Conservation (phyloP, 2,888 invertebrate species). For the Drosophila formosana region DNA sequence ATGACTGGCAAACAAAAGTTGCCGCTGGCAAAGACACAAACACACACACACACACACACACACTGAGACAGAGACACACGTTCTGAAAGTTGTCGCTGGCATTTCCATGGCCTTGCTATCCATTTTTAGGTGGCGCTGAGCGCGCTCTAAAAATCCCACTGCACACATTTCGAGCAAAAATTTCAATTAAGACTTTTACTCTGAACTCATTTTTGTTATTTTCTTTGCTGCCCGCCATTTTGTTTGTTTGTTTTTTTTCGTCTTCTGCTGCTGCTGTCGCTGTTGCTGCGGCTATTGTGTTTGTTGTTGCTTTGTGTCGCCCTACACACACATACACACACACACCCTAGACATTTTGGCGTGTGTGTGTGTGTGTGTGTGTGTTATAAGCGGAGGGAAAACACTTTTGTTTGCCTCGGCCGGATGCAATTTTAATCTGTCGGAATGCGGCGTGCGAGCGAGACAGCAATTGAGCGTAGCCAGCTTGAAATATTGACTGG, state of each 20-base stretch:
- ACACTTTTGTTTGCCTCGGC: slow-evolving; percentile 73
- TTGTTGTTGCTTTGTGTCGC: slow-evolving; percentile 48
- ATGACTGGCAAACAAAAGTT: slow-evolving; percentile 68
- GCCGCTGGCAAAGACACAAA: slow-evolving; percentile 58
- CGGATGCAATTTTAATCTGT: slow-evolving; percentile 81
- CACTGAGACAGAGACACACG: slow-evolving; percentile 1
- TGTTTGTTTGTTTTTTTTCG: slow-evolving; percentile 33
- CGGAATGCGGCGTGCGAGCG: slow-evolving; percentile 56
- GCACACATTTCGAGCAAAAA: slow-evolving; percentile 76
- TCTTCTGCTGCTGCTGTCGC: slow-evolving; percentile 1
- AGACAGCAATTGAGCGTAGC: slow-evolving; percentile 19
- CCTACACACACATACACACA: slow-evolving; percentile 7
- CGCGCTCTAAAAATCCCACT: slow-evolving; percentile 54
- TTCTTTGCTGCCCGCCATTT: slow-evolving; percentile 46
- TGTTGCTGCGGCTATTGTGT: slow-evolving; percentile 8
- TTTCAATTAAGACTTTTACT: slow-evolving; percentile 81
- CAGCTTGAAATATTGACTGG: slow-evolving; percentile 74
- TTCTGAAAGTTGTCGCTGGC: slow-evolving; percentile 49
- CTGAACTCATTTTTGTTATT: slow-evolving; percentile 71
- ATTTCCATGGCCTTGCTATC: slow-evolving; percentile 59
- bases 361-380: slow-evolving; percentile 42
- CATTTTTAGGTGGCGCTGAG: slow-evolving; percentile 65
- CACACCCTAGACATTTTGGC: slow-evolving; percentile 20
- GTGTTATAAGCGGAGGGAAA: slow-evolving; percentile 58
- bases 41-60: slow-evolving; percentile 21